These are phyloP conservation scores for Arbacia lixula DNA, from an alignment of 53 echinoderm and acorn worm genomes.

Conservation along the genomic window DNA sequence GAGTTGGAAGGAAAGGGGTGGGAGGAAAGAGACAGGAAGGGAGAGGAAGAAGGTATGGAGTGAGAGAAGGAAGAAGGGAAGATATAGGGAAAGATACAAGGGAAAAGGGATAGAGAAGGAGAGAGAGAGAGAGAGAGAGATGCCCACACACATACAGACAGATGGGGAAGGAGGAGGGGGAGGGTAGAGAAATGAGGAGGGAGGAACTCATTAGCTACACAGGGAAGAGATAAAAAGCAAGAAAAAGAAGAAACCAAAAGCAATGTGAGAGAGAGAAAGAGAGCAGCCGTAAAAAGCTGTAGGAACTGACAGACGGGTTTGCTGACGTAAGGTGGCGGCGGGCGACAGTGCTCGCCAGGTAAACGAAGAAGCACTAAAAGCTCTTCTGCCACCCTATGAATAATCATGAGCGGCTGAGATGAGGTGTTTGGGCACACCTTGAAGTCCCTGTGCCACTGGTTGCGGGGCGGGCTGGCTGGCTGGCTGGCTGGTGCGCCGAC, in stretches of 20 bases:
- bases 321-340: constrained; percentile 19
- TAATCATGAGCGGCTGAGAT: constrained; percentile 22
- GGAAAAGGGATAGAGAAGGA: not conserved
- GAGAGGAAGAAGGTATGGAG: not conserved
- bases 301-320: constrained; percentile 35
- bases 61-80: not conserved
- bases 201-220: not conserved
- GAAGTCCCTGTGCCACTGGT: too few species aligned
- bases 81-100: not conserved
- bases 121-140: too few species aligned
- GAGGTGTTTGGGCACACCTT: constrained; percentile 43
- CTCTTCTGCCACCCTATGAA: constrained; percentile 29
- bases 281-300: not conserved
- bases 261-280: not conserved
- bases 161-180: not conserved
- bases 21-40: not conserved
- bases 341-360: too few species aligned
- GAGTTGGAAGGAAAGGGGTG: not conserved
- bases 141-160: not conserved
- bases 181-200: not conserved
- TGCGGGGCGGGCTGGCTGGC: not conserved
- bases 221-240: not conserved
- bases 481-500: not conserved
- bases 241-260: not conserved
- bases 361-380: constrained; percentile 51